A percentile compares a stretch with the other conserved stretches of the same genome.
Conservation (phyloP, 2,113 vertebrate species). For the Leptocoma aspasia region DNA sequence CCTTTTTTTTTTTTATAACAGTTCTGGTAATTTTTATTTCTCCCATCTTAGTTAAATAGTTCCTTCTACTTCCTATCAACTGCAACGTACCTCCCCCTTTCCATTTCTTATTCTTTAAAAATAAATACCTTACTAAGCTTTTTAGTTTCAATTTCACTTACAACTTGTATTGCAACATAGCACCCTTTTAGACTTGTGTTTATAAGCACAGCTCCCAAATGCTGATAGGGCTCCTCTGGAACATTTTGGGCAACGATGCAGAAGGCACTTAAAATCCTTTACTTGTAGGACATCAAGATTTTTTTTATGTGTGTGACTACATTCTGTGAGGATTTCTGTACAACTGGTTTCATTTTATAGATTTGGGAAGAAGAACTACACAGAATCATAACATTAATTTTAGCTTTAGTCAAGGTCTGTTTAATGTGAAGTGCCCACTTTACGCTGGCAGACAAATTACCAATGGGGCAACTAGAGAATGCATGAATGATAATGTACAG, state of each 20-base stretch:
- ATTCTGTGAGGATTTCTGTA: neutral
- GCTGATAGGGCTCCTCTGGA: neutral
- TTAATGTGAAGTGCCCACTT: slow-evolving; percentile 63
- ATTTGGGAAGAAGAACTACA: slow-evolving; percentile 14
- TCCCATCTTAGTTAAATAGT: neutral
- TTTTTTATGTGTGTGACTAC: neutral
- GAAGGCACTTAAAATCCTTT: neutral
- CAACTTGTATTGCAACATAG: neutral
- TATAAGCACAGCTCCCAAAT: neutral
- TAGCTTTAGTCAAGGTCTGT: slow-evolving; percentile 53
- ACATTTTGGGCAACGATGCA: neutral
- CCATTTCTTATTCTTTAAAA: neutral
- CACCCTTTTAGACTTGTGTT: neutral
- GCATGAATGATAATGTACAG: slow-evolving; percentile 85
- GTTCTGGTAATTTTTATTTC: neutral
- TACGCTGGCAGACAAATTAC: slow-evolving; percentile 64
- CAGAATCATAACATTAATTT: slow-evolving; percentile 46
- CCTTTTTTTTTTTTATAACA: neutral
- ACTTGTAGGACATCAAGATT: neutral
- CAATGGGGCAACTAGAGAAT: slow-evolving; percentile 83
- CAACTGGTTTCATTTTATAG: neutral
- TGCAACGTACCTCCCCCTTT: neutral
- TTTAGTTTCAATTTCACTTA: slow-evolving; percentile 16
- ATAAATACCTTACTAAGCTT: neutral
- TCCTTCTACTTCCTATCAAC: neutral